A percentile compares a stretch with the other conserved stretches of the same genome.
These are phyloP conservation scores for Eriosoma lanigerum DNA, from an alignment of 1,140 invertebrate species.

Conservation along the genomic window DNA sequence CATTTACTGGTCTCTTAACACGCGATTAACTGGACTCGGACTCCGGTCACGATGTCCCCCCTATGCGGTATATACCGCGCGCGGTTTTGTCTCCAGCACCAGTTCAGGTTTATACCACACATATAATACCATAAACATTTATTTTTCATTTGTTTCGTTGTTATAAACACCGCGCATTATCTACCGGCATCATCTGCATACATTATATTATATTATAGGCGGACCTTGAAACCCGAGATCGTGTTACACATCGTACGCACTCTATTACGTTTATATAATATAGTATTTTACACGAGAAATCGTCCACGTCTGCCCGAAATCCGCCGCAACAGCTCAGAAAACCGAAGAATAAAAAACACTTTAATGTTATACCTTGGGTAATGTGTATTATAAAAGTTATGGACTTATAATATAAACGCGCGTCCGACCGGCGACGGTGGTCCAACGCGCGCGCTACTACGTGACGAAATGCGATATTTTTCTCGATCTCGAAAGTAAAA, in stretches of 20 bases:
- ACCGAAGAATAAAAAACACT: conserved; percentile 4
- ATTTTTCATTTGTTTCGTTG: not conserved
- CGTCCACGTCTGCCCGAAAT: not conserved
- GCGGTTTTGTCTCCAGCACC: too few species aligned
- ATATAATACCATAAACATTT: not conserved
- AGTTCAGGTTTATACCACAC: not conserved
- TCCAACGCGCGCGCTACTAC: not conserved
- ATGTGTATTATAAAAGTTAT: too few species aligned
- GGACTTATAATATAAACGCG: not conserved
- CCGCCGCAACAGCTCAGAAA: not conserved
- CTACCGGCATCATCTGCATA: conserved; percentile 30
- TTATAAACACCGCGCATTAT: conserved; percentile 28
- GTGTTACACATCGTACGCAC: conserved; percentile 17
- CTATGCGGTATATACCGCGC: too few species aligned
- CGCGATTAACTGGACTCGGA: too few species aligned
- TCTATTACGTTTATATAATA: too few species aligned
- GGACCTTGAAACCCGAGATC: conserved; percentile 38
- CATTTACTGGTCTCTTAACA: too few species aligned
- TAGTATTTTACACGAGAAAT: too few species aligned
- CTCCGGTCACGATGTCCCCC: too few species aligned
- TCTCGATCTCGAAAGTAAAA: not conserved
- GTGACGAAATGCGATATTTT: conserved; percentile 43
- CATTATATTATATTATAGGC: not conserved
- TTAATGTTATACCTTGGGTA: too few species aligned
- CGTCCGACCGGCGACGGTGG: not conserved